These are phyloP conservation scores for Drosophila paracracens DNA, from an alignment of 2,888 invertebrate species.

Conservation along the genomic window DNA sequence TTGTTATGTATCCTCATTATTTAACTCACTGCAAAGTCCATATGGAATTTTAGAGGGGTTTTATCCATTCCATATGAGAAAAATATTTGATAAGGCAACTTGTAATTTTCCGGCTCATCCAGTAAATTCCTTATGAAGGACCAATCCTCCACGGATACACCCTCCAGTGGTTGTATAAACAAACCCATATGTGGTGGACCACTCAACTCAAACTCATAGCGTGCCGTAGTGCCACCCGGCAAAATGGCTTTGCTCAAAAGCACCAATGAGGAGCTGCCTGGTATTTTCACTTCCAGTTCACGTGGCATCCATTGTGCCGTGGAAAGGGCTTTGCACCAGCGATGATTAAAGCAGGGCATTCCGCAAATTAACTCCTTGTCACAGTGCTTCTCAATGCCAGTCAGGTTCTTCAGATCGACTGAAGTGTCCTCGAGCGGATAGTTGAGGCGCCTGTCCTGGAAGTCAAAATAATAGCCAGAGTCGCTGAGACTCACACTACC, in stretches of 20 bases:
- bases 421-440: constrained; percentile 60
- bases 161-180: constrained; percentile 72
- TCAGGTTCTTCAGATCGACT: constrained; percentile 61
- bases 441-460: constrained; percentile 84
- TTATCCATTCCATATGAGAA: constrained; percentile 74
- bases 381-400: constrained; percentile 64
- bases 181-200: constrained; percentile 81
- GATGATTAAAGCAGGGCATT: constrained; percentile 80
- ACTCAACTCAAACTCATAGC: constrained; percentile 73
- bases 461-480: constrained; percentile 85
- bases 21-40: constrained; percentile 70
- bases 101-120: constrained; percentile 57
- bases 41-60: constrained; percentile 72
- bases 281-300: constrained; percentile 59
- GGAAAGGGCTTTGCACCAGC: constrained; percentile 65
- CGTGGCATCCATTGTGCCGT: constrained; percentile 73
- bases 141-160: constrained; percentile 73
- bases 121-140: constrained; percentile 75
- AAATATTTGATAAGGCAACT: constrained; percentile 78
- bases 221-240: constrained; percentile 39
- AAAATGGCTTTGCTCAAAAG: constrained; percentile 56
- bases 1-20: neutral
- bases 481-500: constrained; percentile 83
- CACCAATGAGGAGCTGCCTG: constrained; percentile 60
- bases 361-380: constrained; percentile 78